Evolutionary conservation across 2,113 vertebrate species (phyloP), one percentile per base, ranked within the genome.

Genomic region (Dinomys branickii): DNA sequence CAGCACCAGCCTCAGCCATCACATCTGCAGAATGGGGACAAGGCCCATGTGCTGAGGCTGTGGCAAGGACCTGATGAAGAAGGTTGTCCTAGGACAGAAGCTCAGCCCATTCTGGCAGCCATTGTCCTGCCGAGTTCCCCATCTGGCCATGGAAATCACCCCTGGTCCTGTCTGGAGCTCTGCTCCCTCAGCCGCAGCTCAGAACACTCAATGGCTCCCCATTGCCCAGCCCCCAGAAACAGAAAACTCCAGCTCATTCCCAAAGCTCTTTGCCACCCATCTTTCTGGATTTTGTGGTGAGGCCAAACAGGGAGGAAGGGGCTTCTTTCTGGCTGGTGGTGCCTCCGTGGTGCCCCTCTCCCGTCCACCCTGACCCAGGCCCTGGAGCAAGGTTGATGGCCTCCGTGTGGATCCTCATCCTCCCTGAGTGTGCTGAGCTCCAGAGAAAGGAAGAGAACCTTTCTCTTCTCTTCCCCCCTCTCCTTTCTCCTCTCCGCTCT

Each of bases 71-170:
- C n/a, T 71, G 2, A 3, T 17, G 59, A 22, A 33, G 52, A 0
- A 30, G 19, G 3, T 14, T 3, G 12, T 52, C 50, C 33, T 41
- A 35, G 41, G 82, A 17, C 0, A 5, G 65, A 44, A 54, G 61
- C n/a, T 75, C 38, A 2, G 1, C 4, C 14, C 9, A 14, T 3
- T 9, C 38, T 38, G 19, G 22, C 7, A 3, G 1, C 47, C 5
- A 3, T 19, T 0, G 1, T 30, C 30, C 13, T 61, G 78, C 1
- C 2, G 5, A 1, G 0, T 13, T 17, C 1, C 8, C 63, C 7
- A 3, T 69, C 30, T 5, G 33, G 78, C 52, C 22, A 0, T 9
- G 16, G 30, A 9, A 24, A 7, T 58, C 35, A 7, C 35, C 30
- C 33, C 17, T 4, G 7, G 3, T 19, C 33, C 38, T 2, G 2